A percentile compares a stretch with the other conserved stretches of the same genome.
Evolutionary conservation across 53 echinoderm and acorn worm species (phyloP).

Genomic region (Zoroaster sp.): DNA sequence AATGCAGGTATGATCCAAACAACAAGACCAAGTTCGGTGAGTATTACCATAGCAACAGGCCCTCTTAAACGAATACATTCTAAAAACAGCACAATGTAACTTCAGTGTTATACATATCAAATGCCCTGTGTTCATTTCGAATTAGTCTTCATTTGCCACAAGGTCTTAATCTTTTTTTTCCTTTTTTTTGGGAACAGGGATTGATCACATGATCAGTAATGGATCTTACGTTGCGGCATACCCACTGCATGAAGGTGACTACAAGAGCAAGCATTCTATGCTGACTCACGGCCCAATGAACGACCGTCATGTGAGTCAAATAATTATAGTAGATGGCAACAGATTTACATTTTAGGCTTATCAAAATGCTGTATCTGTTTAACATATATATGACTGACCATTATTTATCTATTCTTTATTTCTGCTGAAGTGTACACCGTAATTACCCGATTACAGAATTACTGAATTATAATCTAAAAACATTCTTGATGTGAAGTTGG

Average conservation of each 20-base stretch:
- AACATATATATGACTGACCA: too few species aligned
- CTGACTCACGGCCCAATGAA: conserved; percentile 89
- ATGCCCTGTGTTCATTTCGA: background rate
- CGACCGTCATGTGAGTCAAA: conserved; percentile 86
- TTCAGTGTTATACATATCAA: background rate
- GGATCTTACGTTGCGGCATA: conserved; percentile 75
- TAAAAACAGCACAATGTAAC: background rate
- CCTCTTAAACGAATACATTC: background rate
- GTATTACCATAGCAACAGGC: background rate
- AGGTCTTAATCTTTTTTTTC: background rate
- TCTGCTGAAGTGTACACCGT: too few species aligned
- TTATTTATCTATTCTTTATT: too few species aligned
- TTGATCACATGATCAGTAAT: conserved; percentile 61
- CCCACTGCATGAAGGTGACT: conserved; percentile 92
- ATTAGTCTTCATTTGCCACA: background rate
- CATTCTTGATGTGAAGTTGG: too few species aligned
- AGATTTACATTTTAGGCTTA: too few species aligned
- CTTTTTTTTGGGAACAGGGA: background rate
- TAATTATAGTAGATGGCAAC: too few species aligned
- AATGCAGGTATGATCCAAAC: conserved; percentile 81
- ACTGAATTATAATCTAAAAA: too few species aligned
- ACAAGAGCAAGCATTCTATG: conserved; percentile 89
- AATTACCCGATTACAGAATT: too few species aligned
- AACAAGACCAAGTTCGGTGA: conserved; percentile 96
- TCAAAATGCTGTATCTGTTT: too few species aligned